A percentile compares a stretch with the other conserved stretches of the same genome.
phyloP scores from a whole-genome alignment of 2,888 invertebrate species.

The Melanophora roralis region DNA sequence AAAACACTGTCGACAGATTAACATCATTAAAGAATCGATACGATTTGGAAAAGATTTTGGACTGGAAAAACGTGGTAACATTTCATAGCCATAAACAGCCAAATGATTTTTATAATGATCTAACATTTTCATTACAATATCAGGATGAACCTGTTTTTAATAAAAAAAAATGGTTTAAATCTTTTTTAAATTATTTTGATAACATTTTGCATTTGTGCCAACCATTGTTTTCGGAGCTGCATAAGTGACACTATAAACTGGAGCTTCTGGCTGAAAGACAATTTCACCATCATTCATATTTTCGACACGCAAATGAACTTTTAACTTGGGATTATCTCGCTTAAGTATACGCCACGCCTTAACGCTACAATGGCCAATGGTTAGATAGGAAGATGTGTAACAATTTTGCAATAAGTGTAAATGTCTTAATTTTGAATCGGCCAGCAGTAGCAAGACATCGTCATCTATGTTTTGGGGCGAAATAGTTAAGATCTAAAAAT shows the following conservation, averaged over 20 bases:
- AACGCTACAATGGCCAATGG: slow-evolving; percentile 78
- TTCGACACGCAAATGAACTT: slow-evolving; percentile 84
- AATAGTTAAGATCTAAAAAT: slow-evolving; percentile 81
- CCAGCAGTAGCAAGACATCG: slow-evolving; percentile 83
- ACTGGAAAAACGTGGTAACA: slow-evolving; percentile 82
- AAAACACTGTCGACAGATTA: slow-evolving; percentile 83
- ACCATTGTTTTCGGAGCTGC: slow-evolving; percentile 81
- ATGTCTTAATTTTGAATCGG: slow-evolving; percentile 81
- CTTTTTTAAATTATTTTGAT: neutral
- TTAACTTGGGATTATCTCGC: slow-evolving; percentile 80
- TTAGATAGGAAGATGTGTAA: slow-evolving; percentile 80
- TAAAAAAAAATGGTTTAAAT: neutral
- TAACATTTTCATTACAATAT: slow-evolving; percentile 79
- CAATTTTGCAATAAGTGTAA: slow-evolving; percentile 86
- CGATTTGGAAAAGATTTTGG: slow-evolving; percentile 84
- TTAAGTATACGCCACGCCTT: slow-evolving; percentile 78
- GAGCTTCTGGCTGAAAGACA: slow-evolving; percentile 84
- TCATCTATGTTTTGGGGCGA: slow-evolving; percentile 87
- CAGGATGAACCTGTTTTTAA: slow-evolving; percentile 78
- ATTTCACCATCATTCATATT: slow-evolving; percentile 80
- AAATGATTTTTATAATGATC: slow-evolving; percentile 82
- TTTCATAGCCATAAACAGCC: slow-evolving; percentile 82
- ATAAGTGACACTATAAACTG: slow-evolving; percentile 82
- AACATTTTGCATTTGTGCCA: no score
- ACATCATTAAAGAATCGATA: slow-evolving; percentile 83